Evolutionary conservation across 2,113 vertebrate species (phyloP).

Genomic region (Vulpes ferrilata): DNA sequence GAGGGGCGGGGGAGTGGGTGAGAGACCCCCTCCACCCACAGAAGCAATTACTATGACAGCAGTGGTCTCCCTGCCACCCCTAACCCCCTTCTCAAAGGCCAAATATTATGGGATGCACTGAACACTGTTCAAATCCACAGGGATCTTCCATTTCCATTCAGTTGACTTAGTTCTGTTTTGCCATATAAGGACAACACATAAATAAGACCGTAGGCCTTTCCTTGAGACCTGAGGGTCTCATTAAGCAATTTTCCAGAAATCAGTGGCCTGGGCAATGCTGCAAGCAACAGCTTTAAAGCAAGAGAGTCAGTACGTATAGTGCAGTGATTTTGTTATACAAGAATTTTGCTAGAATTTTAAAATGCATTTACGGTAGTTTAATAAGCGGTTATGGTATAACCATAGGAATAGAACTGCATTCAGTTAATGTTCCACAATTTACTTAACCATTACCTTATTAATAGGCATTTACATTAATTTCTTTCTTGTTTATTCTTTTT

Average conservation of each 20-base stretch:
- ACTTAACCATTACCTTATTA: neutral
- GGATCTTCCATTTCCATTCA: neutral
- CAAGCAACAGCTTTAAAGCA: neutral
- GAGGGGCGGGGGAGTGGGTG: neutral
- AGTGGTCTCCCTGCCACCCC: neutral
- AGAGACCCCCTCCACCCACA: neutral
- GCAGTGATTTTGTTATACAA: neutral
- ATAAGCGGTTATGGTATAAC: neutral
- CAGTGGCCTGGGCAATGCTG: neutral
- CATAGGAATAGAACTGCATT: neutral
- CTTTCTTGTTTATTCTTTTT: neutral
- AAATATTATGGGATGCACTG: neutral
- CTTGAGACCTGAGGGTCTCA: neutral
- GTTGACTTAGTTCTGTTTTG: neutral
- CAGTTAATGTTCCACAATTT: neutral
- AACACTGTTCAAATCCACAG: neutral
- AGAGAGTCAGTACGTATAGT: neutral
- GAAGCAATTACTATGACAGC: neutral
- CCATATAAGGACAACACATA: neutral
- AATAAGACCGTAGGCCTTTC: neutral
- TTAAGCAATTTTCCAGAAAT: neutral
- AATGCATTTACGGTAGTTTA: neutral
- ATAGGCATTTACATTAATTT: neutral
- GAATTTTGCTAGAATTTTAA: constrained; percentile 18
- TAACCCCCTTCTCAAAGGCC: no score